A percentile compares a stretch with the other conserved stretches of the same genome.
phyloP scores from a whole-genome alignment of 1,140 invertebrate genomes.

The Scaptomyza pallida region DNA sequence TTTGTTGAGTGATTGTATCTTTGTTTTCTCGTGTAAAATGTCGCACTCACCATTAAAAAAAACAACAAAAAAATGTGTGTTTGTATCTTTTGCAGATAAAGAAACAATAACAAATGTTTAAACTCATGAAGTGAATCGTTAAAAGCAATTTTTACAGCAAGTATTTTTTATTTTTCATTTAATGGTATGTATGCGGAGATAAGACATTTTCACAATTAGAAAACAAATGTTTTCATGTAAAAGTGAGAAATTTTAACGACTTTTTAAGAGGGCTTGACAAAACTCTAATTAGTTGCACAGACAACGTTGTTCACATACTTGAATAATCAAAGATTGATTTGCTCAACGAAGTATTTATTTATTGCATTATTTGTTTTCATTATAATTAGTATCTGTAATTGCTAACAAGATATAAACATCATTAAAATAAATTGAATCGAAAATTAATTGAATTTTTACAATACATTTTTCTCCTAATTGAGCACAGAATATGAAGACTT shows the following conservation, averaged over 20 bases:
- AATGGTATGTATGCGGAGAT: not conserved
- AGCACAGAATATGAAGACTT: not conserved
- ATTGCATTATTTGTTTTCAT: constrained; percentile 5
- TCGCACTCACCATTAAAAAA: constrained; percentile 41
- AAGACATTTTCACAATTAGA: constrained; percentile 2
- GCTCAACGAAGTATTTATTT: constrained; percentile 4
- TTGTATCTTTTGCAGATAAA: constrained; percentile 49
- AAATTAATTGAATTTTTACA: not conserved
- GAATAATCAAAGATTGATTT: not conserved
- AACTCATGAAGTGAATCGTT: constrained; percentile 35
- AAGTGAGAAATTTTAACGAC: not conserved
- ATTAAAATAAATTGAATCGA: constrained; percentile 3
- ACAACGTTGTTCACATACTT: constrained; percentile 6
- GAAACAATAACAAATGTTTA: constrained; percentile 26
- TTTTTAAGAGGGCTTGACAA: constrained; percentile 10
- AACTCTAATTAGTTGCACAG: not conserved
- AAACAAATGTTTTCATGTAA: constrained; percentile 11
- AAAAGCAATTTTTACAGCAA: constrained; percentile 3
- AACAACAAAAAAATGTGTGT: no score
- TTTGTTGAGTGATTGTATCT: constrained; percentile 45
- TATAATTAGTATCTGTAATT: constrained; percentile 9
- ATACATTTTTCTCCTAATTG: not conserved
- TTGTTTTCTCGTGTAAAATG: constrained; percentile 62
- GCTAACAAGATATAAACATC: not conserved
- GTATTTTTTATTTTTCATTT: not conserved